These are phyloP conservation scores for Drosophila rubida DNA, from an alignment of 2,888 invertebrate genomes.

Conservation along the genomic window DNA sequence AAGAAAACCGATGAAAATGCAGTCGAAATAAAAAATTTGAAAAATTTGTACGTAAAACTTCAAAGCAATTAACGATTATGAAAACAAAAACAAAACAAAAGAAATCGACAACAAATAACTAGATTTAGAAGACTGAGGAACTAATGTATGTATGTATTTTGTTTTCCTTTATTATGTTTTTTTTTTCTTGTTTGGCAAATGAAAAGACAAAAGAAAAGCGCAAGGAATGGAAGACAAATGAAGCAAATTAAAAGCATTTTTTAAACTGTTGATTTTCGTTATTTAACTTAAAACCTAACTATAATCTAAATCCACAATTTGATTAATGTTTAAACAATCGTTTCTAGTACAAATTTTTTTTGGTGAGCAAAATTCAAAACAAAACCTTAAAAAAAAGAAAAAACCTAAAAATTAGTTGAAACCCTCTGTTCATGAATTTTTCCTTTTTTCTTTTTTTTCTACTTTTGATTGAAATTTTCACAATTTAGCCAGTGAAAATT, in stretches of 20 bases:
- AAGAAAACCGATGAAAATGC: constrained; percentile 12
- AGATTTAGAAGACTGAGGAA: constrained; percentile 79
- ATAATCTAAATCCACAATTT: constrained; percentile 44
- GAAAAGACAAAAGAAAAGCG: constrained; percentile 27
- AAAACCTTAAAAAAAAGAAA: constrained; percentile 23
- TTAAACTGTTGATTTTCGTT: constrained; percentile 77
- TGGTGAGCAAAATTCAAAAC: constrained; percentile 63
- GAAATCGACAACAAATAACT: constrained; percentile 61
- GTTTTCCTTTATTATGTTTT: constrained; percentile 23
- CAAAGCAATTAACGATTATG: constrained; percentile 70
- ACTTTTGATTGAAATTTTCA: constrained; percentile 17
- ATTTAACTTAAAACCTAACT: constrained; percentile 37
- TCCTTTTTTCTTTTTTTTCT: constrained; percentile 5
- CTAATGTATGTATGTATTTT: constrained; percentile 54
- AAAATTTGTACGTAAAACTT: constrained; percentile 77
- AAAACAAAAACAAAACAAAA: constrained; percentile 26
- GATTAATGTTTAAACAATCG: constrained; percentile 76
- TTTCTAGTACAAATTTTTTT: constrained; percentile 72
- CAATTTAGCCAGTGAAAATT: constrained; percentile 32
- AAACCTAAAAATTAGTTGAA: constrained; percentile 43
- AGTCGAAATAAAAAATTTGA: constrained; percentile 16
- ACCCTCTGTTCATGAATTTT: constrained; percentile 31
- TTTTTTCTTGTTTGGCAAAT: constrained; percentile 32
- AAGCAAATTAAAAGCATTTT: constrained; percentile 37
- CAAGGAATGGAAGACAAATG: constrained; percentile 12